Conservation (phyloP, 2,113 vertebrate species). For the Varanus komodoensis region DNA sequence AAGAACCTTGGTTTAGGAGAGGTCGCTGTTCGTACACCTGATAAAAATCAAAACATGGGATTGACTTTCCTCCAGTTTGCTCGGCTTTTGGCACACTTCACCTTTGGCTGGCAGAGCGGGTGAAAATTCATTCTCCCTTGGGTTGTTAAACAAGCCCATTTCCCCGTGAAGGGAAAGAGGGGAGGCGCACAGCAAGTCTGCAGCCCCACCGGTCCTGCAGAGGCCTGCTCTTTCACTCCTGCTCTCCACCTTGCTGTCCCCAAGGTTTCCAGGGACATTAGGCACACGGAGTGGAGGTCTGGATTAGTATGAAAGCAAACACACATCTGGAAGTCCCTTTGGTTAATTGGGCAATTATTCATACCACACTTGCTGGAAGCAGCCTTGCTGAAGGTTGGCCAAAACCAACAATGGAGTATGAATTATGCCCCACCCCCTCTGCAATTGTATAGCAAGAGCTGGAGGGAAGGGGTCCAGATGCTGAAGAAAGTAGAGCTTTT, state of each 20-base stretch:
- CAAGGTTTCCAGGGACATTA: neutral
- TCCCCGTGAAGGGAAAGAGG: constrained; percentile 59
- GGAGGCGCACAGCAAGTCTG: constrained; percentile 41
- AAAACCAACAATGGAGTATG: constrained; percentile 67
- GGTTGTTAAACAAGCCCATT: constrained; percentile 67
- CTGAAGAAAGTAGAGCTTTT: neutral
- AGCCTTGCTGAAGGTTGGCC: constrained; percentile 62
- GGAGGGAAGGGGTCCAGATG: neutral
- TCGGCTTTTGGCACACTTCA: constrained; percentile 49
- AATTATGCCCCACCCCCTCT: neutral
- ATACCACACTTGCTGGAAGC: constrained; percentile 72
- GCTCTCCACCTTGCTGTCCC: neutral
- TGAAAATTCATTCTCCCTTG: constrained; percentile 60
- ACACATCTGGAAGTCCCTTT: constrained; percentile 76
- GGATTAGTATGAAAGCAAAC: constrained; percentile 70
- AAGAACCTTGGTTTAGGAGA: constrained; percentile 56
- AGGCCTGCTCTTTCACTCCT: constrained; percentile 8
- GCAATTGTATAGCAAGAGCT: neutral
- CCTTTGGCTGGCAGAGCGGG: constrained; percentile 56
- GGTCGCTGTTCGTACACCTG: constrained; percentile 64
- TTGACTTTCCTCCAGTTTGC: constrained; percentile 64
- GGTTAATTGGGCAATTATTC: constrained; percentile 78
- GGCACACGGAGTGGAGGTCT: constrained; percentile 60
- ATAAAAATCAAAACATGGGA: constrained; percentile 72
- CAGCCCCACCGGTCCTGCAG: neutral